phyloP scores from a whole-genome alignment of 2,888 invertebrate species.

The Drosophila atripex region DNA sequence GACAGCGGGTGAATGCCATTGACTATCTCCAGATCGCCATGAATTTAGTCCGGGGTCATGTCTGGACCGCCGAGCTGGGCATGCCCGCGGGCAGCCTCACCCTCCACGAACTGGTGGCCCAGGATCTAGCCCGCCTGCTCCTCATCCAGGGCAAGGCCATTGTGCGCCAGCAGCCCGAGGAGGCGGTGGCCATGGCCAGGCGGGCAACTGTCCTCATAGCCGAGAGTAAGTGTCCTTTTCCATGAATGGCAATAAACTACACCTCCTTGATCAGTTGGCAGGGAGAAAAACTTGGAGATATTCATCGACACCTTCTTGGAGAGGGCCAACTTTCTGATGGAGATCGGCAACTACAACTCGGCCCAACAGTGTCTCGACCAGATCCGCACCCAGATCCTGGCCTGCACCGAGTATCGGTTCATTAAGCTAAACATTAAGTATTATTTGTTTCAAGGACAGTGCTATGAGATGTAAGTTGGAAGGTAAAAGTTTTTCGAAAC shows the following conservation, averaged over 20 bases:
- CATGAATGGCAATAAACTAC: not conserved
- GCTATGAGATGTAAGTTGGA: slow-evolving; percentile 59
- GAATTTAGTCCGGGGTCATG: slow-evolving; percentile 62
- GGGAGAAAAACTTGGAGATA: slow-evolving; percentile 61
- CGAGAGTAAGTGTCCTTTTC: slow-evolving; percentile 55
- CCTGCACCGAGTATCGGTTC: slow-evolving; percentile 50
- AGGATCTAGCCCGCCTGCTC: slow-evolving; percentile 55
- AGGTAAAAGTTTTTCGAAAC: not conserved
- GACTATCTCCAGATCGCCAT: slow-evolving; percentile 64
- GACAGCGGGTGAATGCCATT: slow-evolving; percentile 50
- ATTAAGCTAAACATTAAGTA: slow-evolving; percentile 60
- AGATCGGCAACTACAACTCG: slow-evolving; percentile 54
- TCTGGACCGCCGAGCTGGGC: slow-evolving; percentile 63
- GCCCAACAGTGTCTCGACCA: slow-evolving; percentile 65
- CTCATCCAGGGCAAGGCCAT: slow-evolving; percentile 60
- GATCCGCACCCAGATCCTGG: slow-evolving; percentile 52
- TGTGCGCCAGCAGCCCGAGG: slow-evolving; percentile 50
- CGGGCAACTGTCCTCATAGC: slow-evolving; percentile 66
- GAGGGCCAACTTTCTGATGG: slow-evolving; percentile 65
- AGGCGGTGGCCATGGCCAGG: slow-evolving; percentile 62
- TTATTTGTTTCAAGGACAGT: slow-evolving; percentile 59
- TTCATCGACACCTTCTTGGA: slow-evolving; percentile 66
- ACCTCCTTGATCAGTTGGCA: slow-evolving; percentile 57
- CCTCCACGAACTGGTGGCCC: slow-evolving; percentile 63
- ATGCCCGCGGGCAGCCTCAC: slow-evolving; percentile 50